Evolutionary conservation across 1,140 invertebrate genomes (phyloP).

Genomic region (Radopholus similis): DNA sequence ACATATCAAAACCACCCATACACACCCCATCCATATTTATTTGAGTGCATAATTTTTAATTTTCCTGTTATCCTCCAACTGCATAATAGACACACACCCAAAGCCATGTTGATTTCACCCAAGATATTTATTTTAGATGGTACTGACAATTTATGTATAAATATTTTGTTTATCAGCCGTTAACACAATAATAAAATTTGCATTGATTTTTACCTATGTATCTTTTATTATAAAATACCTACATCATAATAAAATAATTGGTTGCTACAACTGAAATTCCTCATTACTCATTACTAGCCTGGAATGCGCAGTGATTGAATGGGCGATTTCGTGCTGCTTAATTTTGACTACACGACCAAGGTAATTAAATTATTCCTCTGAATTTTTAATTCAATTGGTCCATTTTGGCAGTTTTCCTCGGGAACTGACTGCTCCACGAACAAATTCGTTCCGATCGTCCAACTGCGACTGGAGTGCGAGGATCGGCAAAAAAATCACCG

Average conservation of each 20-base stretch:
- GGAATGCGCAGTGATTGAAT: conserved; percentile 14
- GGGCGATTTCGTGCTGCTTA: conserved; percentile 20
- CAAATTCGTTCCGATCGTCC: background rate
- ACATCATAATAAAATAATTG: background rate
- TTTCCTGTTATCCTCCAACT: too few species aligned
- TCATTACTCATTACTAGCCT: background rate
- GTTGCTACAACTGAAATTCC: background rate
- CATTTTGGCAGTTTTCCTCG: conserved; percentile 13
- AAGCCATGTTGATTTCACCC: too few species aligned
- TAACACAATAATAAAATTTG: background rate
- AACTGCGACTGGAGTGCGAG: background rate
- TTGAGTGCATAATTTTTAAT: too few species aligned
- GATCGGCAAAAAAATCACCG: background rate
- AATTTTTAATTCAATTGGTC: background rate
- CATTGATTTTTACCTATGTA: background rate
- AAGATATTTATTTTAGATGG: too few species aligned
- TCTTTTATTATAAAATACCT: background rate
- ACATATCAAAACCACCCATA: too few species aligned
- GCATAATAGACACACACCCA: too few species aligned
- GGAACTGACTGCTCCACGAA: conserved; percentile 10
- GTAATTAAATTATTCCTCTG: conserved; percentile 1
- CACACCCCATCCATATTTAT: too few species aligned
- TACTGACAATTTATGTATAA: too few species aligned
- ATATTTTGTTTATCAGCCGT: too few species aligned
- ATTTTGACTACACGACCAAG: conserved; percentile 43